Percentiles rank a stretch among this genome's conserved stretches.
Conservation (phyloP, 2,888 invertebrate species). For the Aporophyla lueneburgensis region DNA sequence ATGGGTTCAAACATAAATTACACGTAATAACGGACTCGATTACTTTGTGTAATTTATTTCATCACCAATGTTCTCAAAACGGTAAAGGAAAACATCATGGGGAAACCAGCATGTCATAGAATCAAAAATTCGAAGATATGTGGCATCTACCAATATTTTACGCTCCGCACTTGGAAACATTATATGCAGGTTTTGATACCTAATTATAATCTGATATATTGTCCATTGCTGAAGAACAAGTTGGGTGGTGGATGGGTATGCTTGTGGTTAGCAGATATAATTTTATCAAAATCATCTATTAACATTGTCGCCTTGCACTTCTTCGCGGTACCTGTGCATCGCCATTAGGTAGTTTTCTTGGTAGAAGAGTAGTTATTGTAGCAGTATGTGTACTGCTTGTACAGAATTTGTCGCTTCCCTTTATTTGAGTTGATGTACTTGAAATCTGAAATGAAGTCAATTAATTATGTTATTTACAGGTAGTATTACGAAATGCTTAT, state of each 20-base stretch:
- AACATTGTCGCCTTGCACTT: conserved; percentile 40
- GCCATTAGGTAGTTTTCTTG: conserved; percentile 28
- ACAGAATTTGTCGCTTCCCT: conserved; percentile 28
- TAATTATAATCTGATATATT: neutral
- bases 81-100: too few species aligned
- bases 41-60: too few species aligned
- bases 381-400: conserved; percentile 22
- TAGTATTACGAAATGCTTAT: too few species aligned
- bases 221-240: conserved; percentile 1
- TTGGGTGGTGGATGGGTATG: conserved; percentile 17
- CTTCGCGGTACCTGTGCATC: conserved; percentile 4
- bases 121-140: too few species aligned
- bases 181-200: too few species aligned
- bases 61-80: too few species aligned
- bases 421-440: conserved; percentile 24
- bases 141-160: too few species aligned
- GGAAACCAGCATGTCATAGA: too few species aligned
- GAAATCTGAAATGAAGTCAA: conserved; percentile 25
- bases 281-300: conserved; percentile 10
- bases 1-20: too few species aligned
- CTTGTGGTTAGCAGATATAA: conserved; percentile 13
- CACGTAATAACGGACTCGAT: too few species aligned
- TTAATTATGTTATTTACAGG: neutral
- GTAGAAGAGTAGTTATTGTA: conserved; percentile 29
- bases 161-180: too few species aligned